Evolutionary conservation across 37 sponge, comb jelly and placozoan species (phyloP).

Genomic region (Agelas oroides): DNA sequence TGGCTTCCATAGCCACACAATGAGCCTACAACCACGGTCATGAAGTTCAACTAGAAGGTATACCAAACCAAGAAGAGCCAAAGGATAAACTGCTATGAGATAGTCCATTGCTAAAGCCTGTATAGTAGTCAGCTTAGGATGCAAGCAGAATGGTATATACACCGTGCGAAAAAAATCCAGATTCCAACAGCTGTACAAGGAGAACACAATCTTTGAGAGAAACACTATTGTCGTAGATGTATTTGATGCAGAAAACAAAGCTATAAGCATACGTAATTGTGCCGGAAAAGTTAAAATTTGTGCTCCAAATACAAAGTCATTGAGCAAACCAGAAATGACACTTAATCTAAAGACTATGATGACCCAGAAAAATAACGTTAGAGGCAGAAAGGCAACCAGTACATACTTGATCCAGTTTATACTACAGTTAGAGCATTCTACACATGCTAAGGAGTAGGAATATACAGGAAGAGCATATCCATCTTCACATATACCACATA

Average conservation of each 20-base stretch:
- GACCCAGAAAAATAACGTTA: conserved; percentile 4
- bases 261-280: no score
- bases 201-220: not conserved
- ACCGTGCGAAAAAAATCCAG: conserved; percentile 36
- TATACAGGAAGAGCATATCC: not conserved
- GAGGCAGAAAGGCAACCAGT: conserved; percentile 14
- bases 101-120: conserved; percentile 21
- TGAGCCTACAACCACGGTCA: not conserved
- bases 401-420: not conserved
- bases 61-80: conserved; percentile 2
- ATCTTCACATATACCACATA: no score
- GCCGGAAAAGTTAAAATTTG: not conserved
- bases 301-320: not conserved
- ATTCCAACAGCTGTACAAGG: conserved; percentile 35
- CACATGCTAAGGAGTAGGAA: conserved; percentile 13
- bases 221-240: no score
- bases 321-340: conserved; percentile 15
- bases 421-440: conserved; percentile 3
- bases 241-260: no score
- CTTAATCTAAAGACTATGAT: not conserved
- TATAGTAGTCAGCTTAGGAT: not conserved
- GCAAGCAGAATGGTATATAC: conserved; percentile 8
- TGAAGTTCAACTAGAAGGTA: conserved; percentile 18
- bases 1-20: conserved; percentile 23
- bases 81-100: conserved; percentile 38